Evolutionary conservation across 2,888 invertebrate species (phyloP).

Genomic region (Dynastes grantii): DNA sequence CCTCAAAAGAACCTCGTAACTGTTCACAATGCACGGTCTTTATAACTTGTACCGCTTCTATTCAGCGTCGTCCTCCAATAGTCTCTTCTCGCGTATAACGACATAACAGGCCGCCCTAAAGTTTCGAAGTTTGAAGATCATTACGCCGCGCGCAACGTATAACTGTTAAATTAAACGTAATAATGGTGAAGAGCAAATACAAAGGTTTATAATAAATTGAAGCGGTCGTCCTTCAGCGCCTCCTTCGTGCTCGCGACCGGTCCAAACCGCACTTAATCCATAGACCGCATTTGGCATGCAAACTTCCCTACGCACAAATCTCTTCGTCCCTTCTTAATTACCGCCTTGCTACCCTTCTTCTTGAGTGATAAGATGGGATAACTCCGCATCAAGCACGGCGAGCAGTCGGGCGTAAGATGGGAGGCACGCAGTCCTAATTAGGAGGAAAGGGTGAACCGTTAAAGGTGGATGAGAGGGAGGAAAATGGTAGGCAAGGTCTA

Average conservation of each 20-base stretch:
- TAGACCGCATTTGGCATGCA: conserved; percentile 30
- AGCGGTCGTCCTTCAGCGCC: conserved; percentile 34
- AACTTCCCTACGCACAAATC: conserved; percentile 39
- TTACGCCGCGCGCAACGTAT: background rate
- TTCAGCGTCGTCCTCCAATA: background rate
- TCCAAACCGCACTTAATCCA: conserved; percentile 41
- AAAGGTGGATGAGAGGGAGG: background rate
- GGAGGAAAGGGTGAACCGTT: background rate
- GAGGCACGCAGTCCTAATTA: conserved; percentile 18
- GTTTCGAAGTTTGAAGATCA: conserved; percentile 10
- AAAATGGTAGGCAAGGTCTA: background rate
- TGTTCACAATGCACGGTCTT: background rate
- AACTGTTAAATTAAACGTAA: conserved; percentile 44
- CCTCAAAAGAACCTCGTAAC: too few species aligned
- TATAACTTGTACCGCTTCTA: background rate
- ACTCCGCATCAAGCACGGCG: conserved; percentile 16
- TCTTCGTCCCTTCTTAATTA: conserved; percentile 43
- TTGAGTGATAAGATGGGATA: conserved; percentile 40
- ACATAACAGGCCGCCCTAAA: background rate
- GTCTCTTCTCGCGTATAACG: background rate
- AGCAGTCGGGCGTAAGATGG: background rate
- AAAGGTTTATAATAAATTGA: conserved; percentile 43
- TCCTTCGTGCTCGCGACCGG: conserved; percentile 9
- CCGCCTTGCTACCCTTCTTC: conserved; percentile 1
- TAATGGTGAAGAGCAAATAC: conserved; percentile 17